Evolutionary conservation across 2,113 vertebrate genomes (phyloP).

Genomic region (Cryptotis parvus): DNA sequence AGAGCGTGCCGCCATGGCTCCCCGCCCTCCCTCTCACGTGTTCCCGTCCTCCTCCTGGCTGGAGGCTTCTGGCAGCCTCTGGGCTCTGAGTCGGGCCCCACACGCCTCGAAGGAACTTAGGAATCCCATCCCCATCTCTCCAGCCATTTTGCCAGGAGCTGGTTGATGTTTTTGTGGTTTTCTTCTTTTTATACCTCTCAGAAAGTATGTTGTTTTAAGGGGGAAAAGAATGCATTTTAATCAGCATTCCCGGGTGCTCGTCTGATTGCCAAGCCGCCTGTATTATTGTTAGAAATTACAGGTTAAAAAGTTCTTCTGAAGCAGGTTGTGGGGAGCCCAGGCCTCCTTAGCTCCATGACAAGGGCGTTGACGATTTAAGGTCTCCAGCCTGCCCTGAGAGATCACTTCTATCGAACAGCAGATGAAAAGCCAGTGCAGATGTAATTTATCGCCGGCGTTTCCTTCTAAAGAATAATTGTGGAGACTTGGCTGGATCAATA

Average conservation of each 20-base stretch:
- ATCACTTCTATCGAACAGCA: conserved; percentile 94
- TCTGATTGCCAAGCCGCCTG: conserved; percentile 81
- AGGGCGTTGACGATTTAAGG: conserved; percentile 92
- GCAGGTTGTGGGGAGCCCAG: conserved; percentile 89
- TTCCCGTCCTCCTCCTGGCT: too few species aligned
- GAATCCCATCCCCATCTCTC: neutral
- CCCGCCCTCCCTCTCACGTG: too few species aligned
- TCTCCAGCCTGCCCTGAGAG: conserved; percentile 91
- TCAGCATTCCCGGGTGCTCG: conserved; percentile 72
- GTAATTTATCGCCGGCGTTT: conserved; percentile 99
- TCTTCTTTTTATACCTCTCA: conserved; percentile 52
- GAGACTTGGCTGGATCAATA: conserved; percentile 98
- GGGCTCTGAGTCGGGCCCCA: neutral
- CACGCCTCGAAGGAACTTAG: neutral
- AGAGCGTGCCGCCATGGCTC: neutral
- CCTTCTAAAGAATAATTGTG: conserved; percentile 99
- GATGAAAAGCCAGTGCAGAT: conserved; percentile 98
- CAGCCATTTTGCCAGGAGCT: neutral
- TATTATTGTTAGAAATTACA: conserved; percentile 85
- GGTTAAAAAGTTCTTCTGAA: conserved; percentile 89
- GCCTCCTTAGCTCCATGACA: conserved; percentile 92
- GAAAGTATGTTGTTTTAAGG: conserved; percentile 43
- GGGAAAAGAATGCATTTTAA: conserved; percentile 82
- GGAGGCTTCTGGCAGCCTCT: too few species aligned
- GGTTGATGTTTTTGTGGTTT: conserved; percentile 31